Evolutionary conservation across 2,888 invertebrate genomes (phyloP).

Genomic region (Chirona hameri): DNA sequence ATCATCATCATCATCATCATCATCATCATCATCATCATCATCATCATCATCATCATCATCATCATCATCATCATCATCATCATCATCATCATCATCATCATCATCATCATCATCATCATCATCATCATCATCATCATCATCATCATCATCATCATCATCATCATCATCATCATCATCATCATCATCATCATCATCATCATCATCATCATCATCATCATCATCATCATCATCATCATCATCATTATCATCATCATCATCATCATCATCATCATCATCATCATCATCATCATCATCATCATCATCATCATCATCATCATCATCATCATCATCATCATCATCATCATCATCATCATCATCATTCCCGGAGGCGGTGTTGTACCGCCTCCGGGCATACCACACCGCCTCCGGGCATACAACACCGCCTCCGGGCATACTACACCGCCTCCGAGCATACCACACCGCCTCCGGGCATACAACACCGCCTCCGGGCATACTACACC

Average conservation of each 20-base stretch:
- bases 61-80: slow-evolving; percentile 22
- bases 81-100: slow-evolving; percentile 22
- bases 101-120: slow-evolving; percentile 22
- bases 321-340: slow-evolving; percentile 22
- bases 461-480: too few species aligned
- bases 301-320: slow-evolving; percentile 22
- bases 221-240: slow-evolving; percentile 22
- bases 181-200: slow-evolving; percentile 22
- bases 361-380: too few species aligned
- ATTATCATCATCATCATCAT: slow-evolving; percentile 22
- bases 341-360: slow-evolving; percentile 22
- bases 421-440: too few species aligned
- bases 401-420: too few species aligned
- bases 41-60: slow-evolving; percentile 22
- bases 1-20: neutral
- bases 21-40: slow-evolving; percentile 22
- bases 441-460: too few species aligned
- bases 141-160: slow-evolving; percentile 22
- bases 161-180: slow-evolving; percentile 22
- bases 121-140: slow-evolving; percentile 22
- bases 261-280: slow-evolving; percentile 22
- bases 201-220: slow-evolving; percentile 22
- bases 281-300: slow-evolving; percentile 22
- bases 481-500: too few species aligned
- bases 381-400: too few species aligned